These are phyloP conservation scores for Rattus rattus DNA, from an alignment of 2,113 vertebrate species.

Conservation along the genomic window DNA sequence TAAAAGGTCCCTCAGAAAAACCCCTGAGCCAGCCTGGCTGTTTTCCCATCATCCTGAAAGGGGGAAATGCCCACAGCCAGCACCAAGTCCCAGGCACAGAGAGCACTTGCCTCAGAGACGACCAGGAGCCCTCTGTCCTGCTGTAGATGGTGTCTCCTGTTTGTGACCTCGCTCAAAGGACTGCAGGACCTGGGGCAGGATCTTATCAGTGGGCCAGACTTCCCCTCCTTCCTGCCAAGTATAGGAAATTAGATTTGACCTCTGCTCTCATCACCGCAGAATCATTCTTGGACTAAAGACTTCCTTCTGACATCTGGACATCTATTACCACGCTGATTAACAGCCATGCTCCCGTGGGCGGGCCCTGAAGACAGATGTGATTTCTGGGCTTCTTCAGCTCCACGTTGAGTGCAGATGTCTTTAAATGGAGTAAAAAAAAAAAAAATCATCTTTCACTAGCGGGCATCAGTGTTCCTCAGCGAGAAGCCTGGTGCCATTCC, in stretches of 20 bases:
- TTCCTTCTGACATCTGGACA: slow-evolving; percentile 86
- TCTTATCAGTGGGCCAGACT: slow-evolving; percentile 80
- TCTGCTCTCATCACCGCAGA: slow-evolving; percentile 85
- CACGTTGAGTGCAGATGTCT: slow-evolving; percentile 84
- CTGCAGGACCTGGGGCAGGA: slow-evolving; percentile 64
- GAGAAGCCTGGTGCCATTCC: slow-evolving; percentile 24
- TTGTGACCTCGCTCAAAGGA: slow-evolving; percentile 37
- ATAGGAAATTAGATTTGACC: slow-evolving; percentile 87
- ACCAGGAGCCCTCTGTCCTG: neutral
- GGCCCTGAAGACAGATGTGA: slow-evolving; percentile 78
- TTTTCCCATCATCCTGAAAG: neutral
- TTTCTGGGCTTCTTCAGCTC: slow-evolving; percentile 81
- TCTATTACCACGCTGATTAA: slow-evolving; percentile 87
- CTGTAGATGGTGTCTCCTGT: rapidly evolving
- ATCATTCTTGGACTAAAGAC: slow-evolving; percentile 85
- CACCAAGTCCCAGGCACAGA: neutral
- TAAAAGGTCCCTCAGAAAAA: neutral
- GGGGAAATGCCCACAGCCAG: neutral
- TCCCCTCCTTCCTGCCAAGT: slow-evolving; percentile 83
- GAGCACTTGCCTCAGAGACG: neutral
- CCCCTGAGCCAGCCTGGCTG: neutral
- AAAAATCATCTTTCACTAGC: neutral
- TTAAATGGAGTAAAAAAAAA: slow-evolving; percentile 75
- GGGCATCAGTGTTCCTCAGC: slow-evolving; percentile 60
- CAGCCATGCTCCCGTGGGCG: slow-evolving; percentile 76